Evolutionary conservation across 1,140 invertebrate genomes (phyloP), one percentile per base, ranked within the genome.

Genomic region (Eriosoma lanigerum): DNA sequence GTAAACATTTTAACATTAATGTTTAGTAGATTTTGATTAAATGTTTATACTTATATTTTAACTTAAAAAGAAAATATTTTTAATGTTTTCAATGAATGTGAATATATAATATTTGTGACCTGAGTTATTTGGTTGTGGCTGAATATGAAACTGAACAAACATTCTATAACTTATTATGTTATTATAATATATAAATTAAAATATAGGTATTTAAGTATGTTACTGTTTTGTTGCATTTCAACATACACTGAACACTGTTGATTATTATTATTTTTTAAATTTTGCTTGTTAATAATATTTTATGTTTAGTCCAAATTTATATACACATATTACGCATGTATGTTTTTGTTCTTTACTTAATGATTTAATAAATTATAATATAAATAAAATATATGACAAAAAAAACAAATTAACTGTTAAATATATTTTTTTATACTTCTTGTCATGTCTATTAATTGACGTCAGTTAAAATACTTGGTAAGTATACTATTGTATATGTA

Each of bases 201-300:
- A 29, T 15, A 72, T 52, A 72, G 52, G 32, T 52, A 52, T 72
- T 29, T 52, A 62, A 3, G 26, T 54, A n/a, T 32, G 15, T 32
- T 15, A 29, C 26, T 62, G 8, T 62, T 32, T 62, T 62, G 26
- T 32, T 29, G 19, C 52, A 54, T n/a, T 54, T 26, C 64, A 66
- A 66, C n/a, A 21, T n/a, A 46, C 64, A 66, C 38, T 44, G 21
- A 66, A 50, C 6, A 70, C 17, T 52, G 48, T 50, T 72, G 17
- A 24, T n/a, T 52, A 72, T 72, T 52, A 72, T 52, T 72, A 29
- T 72, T 72, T 17, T 52, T 72, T 72, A 46, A 50, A n/a, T 72
- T 72, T 10, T 72, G 68, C 46, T 72, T 72, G 48, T 72, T 52
- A 13, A 52, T 50, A 70, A 70, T 1, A 70, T 72, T n/a, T 24